phyloP scores from a whole-genome alignment of 2,113 vertebrate species.

The Ameiurus melas region DNA sequence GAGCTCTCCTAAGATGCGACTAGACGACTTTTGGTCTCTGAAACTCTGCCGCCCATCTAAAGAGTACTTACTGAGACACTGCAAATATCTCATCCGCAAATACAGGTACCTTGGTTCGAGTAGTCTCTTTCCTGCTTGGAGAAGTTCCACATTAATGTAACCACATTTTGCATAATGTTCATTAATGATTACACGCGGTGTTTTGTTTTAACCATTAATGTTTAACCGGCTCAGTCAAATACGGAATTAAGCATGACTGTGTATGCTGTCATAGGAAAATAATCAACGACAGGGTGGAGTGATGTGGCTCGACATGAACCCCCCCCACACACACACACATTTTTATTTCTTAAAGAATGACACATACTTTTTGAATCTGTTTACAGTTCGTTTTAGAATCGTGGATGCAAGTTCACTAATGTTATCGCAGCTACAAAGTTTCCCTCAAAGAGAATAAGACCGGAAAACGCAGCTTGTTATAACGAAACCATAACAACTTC shows the following conservation, averaged over 20 bases:
- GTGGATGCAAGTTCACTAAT: not conserved
- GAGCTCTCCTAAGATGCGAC: slow-evolving; percentile 97
- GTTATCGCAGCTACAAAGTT: not conserved
- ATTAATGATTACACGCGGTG: not conserved
- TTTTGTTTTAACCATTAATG: not conserved
- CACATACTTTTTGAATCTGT: not conserved
- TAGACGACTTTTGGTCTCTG: slow-evolving; percentile 98
- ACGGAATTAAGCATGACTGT: not conserved
- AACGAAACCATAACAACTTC: not conserved
- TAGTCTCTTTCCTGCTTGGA: too few species aligned
- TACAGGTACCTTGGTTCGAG: slow-evolving; percentile 25
- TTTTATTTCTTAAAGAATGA: not conserved
- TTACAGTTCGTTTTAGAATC: not conserved
- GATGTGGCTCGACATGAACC: not conserved
- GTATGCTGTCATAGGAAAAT: not conserved
- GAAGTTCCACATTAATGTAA: not conserved
- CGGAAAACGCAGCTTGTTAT: not conserved
- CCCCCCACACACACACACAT: too few species aligned
- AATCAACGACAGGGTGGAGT: not conserved
- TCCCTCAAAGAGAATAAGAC: not conserved
- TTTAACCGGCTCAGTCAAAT: not conserved
- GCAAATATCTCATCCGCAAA: slow-evolving; percentile 90
- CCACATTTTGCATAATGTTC: not conserved
- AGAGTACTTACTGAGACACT: slow-evolving; percentile 95
- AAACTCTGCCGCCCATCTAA: slow-evolving; percentile 97